phyloP scores from a whole-genome alignment of 2,797 vertebrate genomes.

The Phrynocephalus forsythii region DNA sequence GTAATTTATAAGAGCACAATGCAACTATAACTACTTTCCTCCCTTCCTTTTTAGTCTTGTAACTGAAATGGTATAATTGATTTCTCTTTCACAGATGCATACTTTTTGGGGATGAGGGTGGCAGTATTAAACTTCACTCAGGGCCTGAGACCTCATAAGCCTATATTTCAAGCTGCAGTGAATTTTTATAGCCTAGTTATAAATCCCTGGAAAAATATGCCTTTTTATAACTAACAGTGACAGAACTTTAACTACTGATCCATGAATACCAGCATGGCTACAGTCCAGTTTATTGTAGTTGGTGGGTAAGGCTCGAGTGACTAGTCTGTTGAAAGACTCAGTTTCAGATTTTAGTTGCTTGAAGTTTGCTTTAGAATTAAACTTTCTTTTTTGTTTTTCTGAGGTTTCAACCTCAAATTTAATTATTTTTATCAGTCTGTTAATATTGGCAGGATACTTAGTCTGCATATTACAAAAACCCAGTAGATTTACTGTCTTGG shows the following conservation, averaged over 20 bases:
- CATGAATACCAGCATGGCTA: constrained; percentile 35
- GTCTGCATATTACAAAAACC: not conserved
- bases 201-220: constrained; percentile 41
- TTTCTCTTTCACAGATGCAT: constrained; percentile 24
- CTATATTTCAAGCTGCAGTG: constrained; percentile 33
- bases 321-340: constrained; percentile 5
- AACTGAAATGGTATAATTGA: constrained; percentile 39
- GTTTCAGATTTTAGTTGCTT: constrained; percentile 10
- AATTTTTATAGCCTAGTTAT: constrained; percentile 41
- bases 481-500: not conserved
- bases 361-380: not conserved
- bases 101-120: not conserved
- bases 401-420: not conserved
- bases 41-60: constrained; percentile 17
- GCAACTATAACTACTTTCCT: constrained; percentile 22
- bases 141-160: constrained; percentile 28
- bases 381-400: not conserved
- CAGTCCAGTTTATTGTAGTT: constrained; percentile 16
- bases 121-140: constrained; percentile 31
- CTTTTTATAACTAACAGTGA: constrained; percentile 38
- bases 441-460: not conserved
- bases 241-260: constrained; percentile 41
- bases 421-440: not conserved
- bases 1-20: constrained; percentile 38
- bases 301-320: not conserved